Evolutionary conservation across 2,888 invertebrate species (phyloP).

Genomic region (Acrocyrtus sp.): DNA sequence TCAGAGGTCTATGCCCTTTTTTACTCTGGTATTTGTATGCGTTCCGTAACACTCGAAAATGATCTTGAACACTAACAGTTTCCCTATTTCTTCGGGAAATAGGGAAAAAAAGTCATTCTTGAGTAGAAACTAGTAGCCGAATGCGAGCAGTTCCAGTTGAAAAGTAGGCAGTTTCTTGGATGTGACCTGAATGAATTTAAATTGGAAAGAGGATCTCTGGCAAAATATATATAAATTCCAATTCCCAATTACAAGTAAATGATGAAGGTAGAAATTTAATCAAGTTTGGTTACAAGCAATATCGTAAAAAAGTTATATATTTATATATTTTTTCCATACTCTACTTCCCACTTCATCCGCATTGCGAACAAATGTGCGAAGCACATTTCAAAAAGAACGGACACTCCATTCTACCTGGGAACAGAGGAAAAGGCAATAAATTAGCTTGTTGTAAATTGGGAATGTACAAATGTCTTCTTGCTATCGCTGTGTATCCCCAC

Average conservation of each 20-base stretch:
- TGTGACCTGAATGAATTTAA: not conserved
- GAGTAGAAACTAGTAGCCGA: not conserved
- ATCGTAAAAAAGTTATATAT: not conserved
- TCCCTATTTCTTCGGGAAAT: not conserved
- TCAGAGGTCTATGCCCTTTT: too few species aligned
- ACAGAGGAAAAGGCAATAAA: constrained; percentile 22
- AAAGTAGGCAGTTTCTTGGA: not conserved
- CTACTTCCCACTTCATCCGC: not conserved
- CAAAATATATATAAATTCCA: not conserved
- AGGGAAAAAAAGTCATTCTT: not conserved
- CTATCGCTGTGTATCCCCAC: constrained; percentile 14
- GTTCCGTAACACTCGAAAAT: not conserved
- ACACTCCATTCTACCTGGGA: too few species aligned
- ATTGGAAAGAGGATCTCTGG: not conserved
- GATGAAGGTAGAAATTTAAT: not conserved
- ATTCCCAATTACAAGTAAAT: not conserved
- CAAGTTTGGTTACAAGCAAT: not conserved
- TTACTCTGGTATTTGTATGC: not conserved
- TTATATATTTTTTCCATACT: not conserved
- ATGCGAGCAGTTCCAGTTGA: not conserved
- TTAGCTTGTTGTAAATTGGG: constrained; percentile 10
- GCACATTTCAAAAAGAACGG: not conserved
- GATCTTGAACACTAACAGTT: not conserved
- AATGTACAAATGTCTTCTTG: constrained; percentile 4
- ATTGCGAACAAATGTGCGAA: not conserved